Conservation (phyloP, 1,140 invertebrate species). For the Glossosoma conforme region DNA sequence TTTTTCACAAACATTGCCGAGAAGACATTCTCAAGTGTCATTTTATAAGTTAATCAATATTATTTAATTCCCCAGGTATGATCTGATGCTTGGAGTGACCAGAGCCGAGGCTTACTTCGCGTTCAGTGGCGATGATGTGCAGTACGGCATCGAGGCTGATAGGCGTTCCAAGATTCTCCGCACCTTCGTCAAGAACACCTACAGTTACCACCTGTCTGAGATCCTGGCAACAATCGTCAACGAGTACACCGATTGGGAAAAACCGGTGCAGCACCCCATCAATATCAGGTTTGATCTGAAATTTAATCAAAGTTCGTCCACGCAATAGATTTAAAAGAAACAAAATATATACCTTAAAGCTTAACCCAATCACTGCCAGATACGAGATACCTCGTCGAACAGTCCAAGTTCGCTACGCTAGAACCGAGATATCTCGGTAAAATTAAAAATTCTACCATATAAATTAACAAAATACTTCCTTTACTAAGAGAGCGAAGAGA, state of each 20-base stretch:
- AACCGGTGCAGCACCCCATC: constrained; percentile 87
- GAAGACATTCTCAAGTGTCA: too few relatives aligned
- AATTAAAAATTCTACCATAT: too few relatives aligned
- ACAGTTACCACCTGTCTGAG: constrained; percentile 79
- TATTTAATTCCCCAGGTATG: constrained; percentile 59
- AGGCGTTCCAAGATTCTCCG: constrained; percentile 83
- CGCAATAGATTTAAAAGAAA: too few relatives aligned
- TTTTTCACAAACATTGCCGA: neutral
- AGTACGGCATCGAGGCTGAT: constrained; percentile 86
- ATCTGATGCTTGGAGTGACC: constrained; percentile 90
- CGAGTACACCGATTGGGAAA: constrained; percentile 96
- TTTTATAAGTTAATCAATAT: neutral
- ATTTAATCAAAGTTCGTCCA: too few relatives aligned
- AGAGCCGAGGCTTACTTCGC: constrained; percentile 82
- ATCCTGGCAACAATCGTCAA: constrained; percentile 87
- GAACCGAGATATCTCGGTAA: too few relatives aligned
- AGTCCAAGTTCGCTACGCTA: too few relatives aligned
- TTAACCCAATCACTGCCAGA: too few relatives aligned
- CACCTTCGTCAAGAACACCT: constrained; percentile 90
- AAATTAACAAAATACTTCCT: too few relatives aligned
- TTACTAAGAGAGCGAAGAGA: too few relatives aligned
- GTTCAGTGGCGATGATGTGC: constrained; percentile 84
- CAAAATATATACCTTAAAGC: too few relatives aligned
- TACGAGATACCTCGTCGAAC: too few relatives aligned
- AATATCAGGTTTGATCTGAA: too few relatives aligned